These are phyloP conservation scores for Aleiodes leptofemur DNA, from an alignment of 2,888 invertebrate genomes.

Conservation along the genomic window DNA sequence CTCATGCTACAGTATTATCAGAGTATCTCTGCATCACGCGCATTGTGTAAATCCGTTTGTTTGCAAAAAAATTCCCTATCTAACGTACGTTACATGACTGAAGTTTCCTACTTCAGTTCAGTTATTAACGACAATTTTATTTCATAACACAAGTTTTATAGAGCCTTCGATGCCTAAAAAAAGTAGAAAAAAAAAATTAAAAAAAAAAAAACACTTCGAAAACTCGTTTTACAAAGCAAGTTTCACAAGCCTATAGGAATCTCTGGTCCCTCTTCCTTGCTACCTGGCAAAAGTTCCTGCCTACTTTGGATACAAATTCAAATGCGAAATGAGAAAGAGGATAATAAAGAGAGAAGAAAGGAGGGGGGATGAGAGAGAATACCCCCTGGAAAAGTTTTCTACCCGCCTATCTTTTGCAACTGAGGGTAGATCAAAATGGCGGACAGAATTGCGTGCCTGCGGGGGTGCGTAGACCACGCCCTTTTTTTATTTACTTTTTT, in stretches of 20 bases:
- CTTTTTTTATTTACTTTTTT: constrained; percentile 53
- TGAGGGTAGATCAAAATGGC: constrained; percentile 65
- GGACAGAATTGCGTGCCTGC: constrained; percentile 57
- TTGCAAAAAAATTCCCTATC: too few species aligned
- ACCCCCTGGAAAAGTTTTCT: constrained; percentile 29
- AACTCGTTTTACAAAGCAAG: constrained; percentile 5
- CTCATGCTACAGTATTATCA: constrained; percentile 28
- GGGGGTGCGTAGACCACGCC: constrained; percentile 71
- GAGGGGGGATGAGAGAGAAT: constrained; percentile 4
- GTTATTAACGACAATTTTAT: too few species aligned
- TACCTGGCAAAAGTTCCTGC: constrained; percentile 24
- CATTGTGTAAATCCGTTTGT: background rate
- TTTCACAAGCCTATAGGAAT: constrained; percentile 28
- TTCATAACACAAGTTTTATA: too few species aligned
- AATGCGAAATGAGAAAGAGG: background rate
- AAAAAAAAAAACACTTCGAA: background rate
- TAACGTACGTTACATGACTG: too few species aligned
- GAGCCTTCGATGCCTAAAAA: too few species aligned
- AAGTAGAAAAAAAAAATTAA: too few species aligned
- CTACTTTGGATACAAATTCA: constrained; percentile 32
- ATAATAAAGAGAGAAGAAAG: background rate
- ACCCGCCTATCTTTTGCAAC: constrained; percentile 12
- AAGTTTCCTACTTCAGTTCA: too few species aligned
- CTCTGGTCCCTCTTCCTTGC: constrained; percentile 1
- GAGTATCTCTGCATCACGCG: background rate